Evolutionary conservation across 2,113 vertebrate genomes (phyloP), one percentile per base, ranked within the genome.

Genomic region (Rhadina sibilatrix): DNA sequence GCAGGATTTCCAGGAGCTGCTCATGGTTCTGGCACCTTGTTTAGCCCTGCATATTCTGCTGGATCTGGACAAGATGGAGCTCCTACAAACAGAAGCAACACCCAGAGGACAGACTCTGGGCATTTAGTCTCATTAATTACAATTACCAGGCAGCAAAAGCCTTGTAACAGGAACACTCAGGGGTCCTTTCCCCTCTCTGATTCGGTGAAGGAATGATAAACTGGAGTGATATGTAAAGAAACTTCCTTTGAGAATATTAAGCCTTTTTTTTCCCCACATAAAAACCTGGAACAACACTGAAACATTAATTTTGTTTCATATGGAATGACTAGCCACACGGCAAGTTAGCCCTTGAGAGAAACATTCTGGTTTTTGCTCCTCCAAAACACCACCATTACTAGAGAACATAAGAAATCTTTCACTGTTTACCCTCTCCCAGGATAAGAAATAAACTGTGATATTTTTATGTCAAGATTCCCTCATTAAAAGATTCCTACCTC

Each of bases 401-500:
- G 18, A 83, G 31, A 94, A 53, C 9, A 19, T 5, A 33, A 72
- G 25, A 91, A 91, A 72, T 65, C 28, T 64, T 60, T 27, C 49
- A 30, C 31, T 94, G 87, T 91, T 95, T 94, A 87, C 61, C 70
- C 74, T 79, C 18, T 30, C 54, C 42, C 52, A 23, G 50, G 69
- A 53, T 44, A 74, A 89, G 74, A 84, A 89, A 46, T 31, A 93
- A 93, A 85, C 82, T 63, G 91, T 90, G 87, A 89, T 95, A 66
- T 90, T 92, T 96, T 90, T 63, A 33, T 90, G 66, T 59, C 66
- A 47, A 66, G 94, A 83, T 59, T 63, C 44, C 82, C 82, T 88
- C 85, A 88, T 89, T 72, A 90, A 30, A 96, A 79, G 23, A 65
- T 61, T 89, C 66, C 59, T 61, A 11, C 24, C 46, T 91, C 40